Evolutionary conservation across 2,797 vertebrate genomes (phyloP), one percentile per base, ranked within the genome.

Genomic region (Falco naumanni): DNA sequence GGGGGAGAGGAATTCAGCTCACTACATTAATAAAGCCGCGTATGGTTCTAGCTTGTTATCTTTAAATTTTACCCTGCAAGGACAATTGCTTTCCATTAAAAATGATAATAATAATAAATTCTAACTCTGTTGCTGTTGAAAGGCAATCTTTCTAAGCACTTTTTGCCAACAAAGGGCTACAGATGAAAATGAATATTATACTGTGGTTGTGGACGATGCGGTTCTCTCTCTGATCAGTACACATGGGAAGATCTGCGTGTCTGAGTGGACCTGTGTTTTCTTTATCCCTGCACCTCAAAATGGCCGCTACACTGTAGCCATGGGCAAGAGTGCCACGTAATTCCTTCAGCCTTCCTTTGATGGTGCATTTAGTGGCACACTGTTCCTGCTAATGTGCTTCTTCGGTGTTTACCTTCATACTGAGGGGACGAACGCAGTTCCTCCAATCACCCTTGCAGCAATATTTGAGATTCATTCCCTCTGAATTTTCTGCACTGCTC

Each of bases 61-160:
- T 89, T 94, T 93, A 95, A 84, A 89, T 90, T 89, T 91, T 80
- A 75, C 50, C 60, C 86, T 68, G 34, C 45, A 93, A 97, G 76
- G 65, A 94, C 75, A 93, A 96, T 95, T 77, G 60, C 26, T 92
- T 95, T 83, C 53, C 68, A 92, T 90, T 87, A 83, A 84, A 79
- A 94, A 89, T 53, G 1, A 80, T 68, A 71, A 80, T 61, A 89
- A 84, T 45, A 83, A 63, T 75, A 87, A 93, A 72, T 68, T 86
- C 53, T 31, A 79, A 70, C 29, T 53, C 56, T 68, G 29, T 70
- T 87, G 34, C 57, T 74, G 28, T 70, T 90, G 89, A 85, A 94
- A 91, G 76, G 15, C 28, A 61, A 59, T 60, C 0, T 0, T 78
- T 88, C 48, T 83, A 48, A 82, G 85, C 60, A n/a, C 34, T 83